phyloP scores from a whole-genome alignment of 2,113 vertebrate species.

The Nanger granti region DNA sequence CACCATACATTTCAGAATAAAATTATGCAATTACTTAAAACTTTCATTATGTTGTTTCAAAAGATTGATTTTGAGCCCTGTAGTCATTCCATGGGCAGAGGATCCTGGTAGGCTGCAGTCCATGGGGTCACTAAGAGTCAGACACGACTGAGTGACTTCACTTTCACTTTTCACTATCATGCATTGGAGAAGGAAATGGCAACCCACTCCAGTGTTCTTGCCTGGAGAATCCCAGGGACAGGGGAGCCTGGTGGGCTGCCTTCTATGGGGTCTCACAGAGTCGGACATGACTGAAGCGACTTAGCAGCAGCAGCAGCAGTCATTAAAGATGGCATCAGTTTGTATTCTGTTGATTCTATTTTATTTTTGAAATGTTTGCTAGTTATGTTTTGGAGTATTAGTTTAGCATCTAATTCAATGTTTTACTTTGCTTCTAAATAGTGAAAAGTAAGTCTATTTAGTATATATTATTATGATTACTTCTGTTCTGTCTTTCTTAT shows the following conservation, averaged over 20 bases:
- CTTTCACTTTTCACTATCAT: too few relatives aligned
- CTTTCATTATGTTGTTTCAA: neutral
- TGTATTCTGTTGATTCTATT: neutral
- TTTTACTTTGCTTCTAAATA: neutral
- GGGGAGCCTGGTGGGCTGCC: too few relatives aligned
- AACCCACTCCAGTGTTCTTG: too few relatives aligned
- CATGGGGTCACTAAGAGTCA: too few relatives aligned
- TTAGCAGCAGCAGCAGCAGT: too few relatives aligned
- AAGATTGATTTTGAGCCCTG: neutral
- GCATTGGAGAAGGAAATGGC: too few relatives aligned
- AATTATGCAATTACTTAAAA: neutral
- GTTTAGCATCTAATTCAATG: neutral
- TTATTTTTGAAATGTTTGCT: constrained; percentile 3
- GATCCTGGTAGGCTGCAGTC: too few relatives aligned
- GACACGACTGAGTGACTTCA: too few relatives aligned
- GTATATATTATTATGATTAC: neutral
- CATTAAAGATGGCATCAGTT: neutral
- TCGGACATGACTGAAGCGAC: too few relatives aligned
- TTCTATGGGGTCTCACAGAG: too few relatives aligned
- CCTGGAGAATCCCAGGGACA: too few relatives aligned
- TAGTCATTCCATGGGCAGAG: neutral
- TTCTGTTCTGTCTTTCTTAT: neutral
- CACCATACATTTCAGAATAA: neutral
- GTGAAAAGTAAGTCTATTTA: neutral
- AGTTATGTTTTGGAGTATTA: neutral